phyloP scores from a whole-genome alignment of 2,113 vertebrate genomes.

The Junco hyemalis region DNA sequence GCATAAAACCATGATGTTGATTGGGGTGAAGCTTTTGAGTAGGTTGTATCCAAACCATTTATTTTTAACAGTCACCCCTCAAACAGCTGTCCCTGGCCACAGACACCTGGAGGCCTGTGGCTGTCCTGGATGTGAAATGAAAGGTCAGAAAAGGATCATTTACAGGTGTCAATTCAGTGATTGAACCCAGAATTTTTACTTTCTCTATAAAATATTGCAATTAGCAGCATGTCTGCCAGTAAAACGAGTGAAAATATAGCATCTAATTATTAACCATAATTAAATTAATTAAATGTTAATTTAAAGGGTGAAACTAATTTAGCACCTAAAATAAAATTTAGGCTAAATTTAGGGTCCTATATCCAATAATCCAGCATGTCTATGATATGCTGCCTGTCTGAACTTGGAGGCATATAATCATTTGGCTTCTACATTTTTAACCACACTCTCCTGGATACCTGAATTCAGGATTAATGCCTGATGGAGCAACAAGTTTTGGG shows the following conservation, averaged over 20 bases:
- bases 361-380: background rate
- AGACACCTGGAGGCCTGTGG: background rate
- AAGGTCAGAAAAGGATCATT: background rate
- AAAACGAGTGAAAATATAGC: slow-evolving; percentile 17
- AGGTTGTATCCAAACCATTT: background rate
- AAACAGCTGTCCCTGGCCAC: background rate
- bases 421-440: background rate
- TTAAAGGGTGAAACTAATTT: background rate
- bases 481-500: background rate
- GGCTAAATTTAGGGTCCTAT: background rate
- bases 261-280: background rate
- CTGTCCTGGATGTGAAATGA: background rate
- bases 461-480: background rate
- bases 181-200: background rate
- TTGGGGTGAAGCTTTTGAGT: background rate
- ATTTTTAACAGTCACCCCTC: background rate
- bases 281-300: background rate
- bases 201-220: slow-evolving; percentile 22
- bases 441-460: background rate
- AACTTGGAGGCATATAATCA: background rate
- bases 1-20: background rate
- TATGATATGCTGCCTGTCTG: background rate
- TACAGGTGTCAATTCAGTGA: background rate
- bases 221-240: background rate
- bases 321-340: background rate